phyloP scores from a whole-genome alignment of 2,797 vertebrate genomes.

The Tinamus major region DNA sequence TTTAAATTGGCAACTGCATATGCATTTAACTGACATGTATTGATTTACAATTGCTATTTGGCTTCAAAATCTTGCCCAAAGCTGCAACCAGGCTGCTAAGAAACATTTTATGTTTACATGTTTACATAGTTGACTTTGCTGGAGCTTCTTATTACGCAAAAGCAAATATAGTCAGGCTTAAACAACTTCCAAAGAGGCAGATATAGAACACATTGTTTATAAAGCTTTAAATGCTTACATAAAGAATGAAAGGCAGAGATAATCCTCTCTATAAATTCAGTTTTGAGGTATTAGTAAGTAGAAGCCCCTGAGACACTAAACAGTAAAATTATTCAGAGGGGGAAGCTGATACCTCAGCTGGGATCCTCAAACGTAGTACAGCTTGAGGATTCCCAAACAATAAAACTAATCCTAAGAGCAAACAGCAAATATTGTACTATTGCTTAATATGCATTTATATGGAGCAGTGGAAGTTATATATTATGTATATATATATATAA shows the following conservation, averaged over 20 bases:
- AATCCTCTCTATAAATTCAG: neutral
- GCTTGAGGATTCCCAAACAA: neutral
- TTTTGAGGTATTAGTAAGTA: neutral
- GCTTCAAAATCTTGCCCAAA: constrained; percentile 25
- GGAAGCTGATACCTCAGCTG: neutral
- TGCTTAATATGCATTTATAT: neutral
- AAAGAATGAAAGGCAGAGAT: neutral
- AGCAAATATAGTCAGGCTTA: neutral
- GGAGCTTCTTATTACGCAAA: neutral
- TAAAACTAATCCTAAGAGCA: neutral
- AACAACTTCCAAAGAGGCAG: neutral
- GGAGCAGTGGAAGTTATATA: neutral
- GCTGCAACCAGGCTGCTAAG: neutral
- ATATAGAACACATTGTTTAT: neutral
- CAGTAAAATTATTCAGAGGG: neutral
- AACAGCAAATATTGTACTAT: neutral
- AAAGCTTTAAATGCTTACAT: neutral
- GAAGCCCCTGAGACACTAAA: neutral
- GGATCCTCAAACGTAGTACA: neutral
- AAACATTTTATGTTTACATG: neutral
- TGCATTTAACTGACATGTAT: constrained; percentile 49
- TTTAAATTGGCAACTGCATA: constrained; percentile 48
- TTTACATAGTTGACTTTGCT: neutral
- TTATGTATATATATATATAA: too few relatives aligned
- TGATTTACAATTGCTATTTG: constrained; percentile 58